Evolutionary conservation across 2,888 invertebrate genomes (phyloP).

Genomic region (Tenthredo distinguenda): DNA sequence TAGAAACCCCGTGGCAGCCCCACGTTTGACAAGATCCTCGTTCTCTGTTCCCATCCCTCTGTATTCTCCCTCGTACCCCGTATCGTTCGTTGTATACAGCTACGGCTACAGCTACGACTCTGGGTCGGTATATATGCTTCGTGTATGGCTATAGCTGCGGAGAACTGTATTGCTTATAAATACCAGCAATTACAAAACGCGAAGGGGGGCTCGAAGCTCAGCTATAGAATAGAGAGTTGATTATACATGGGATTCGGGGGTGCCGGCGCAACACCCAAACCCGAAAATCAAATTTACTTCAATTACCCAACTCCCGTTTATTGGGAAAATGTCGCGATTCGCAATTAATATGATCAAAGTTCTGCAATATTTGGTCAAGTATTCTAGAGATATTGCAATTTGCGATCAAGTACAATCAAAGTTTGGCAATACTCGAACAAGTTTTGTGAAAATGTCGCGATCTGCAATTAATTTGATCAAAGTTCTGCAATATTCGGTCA

Average conservation of each 20-base stretch:
- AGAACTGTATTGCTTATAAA: conserved; percentile 75
- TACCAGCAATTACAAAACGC: conserved; percentile 76
- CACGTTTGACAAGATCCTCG: conserved; percentile 29
- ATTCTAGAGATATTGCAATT: not conserved
- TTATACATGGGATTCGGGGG: conserved; percentile 62
- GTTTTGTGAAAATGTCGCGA: not conserved
- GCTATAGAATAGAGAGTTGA: conserved; percentile 65
- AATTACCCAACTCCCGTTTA: conserved; percentile 12
- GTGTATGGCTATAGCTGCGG: not conserved
- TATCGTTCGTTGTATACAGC: conserved; percentile 6
- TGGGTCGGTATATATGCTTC: not conserved
- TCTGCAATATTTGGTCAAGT: not conserved
- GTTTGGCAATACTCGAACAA: not conserved
- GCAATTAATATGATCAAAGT: not conserved
- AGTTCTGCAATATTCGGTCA: not conserved
- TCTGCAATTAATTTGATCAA: not conserved
- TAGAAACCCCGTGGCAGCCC: conserved; percentile 60
- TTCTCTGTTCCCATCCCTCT: not conserved
- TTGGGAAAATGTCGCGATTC: not conserved
- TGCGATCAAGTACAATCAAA: not conserved
- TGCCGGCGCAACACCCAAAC: conserved; percentile 1
- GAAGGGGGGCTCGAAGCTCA: conserved; percentile 57
- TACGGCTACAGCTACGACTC: not conserved
- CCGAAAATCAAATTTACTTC: conserved; percentile 46
- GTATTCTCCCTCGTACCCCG: not conserved